phyloP scores from a whole-genome alignment of 2,888 invertebrate species.

The Orthosia incerta region DNA sequence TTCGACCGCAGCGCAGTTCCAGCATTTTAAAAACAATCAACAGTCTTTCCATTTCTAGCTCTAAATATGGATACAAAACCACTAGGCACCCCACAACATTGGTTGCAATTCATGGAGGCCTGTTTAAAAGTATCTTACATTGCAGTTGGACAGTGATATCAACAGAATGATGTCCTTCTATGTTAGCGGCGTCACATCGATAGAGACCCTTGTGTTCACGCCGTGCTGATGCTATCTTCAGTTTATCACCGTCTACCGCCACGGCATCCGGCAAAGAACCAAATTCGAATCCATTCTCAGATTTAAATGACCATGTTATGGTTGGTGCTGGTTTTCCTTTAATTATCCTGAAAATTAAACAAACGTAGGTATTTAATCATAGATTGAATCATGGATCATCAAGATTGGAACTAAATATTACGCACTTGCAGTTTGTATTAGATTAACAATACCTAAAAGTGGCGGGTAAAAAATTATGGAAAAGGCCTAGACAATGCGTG shows the following conservation, averaged over 20 bases:
- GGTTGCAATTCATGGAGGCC: not conserved
- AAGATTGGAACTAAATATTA: not conserved
- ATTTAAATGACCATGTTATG: conserved; percentile 78
- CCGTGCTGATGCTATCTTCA: conserved; percentile 73
- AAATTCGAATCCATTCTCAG: conserved; percentile 66
- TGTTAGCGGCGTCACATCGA: conserved; percentile 78
- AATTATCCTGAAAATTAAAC: conserved; percentile 70
- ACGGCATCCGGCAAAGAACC: conserved; percentile 73
- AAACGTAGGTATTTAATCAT: not conserved
- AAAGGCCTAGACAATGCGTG: too few species aligned
- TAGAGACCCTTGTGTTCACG: conserved; percentile 77
- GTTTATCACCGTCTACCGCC: conserved; percentile 59
- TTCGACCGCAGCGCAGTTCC: not conserved
- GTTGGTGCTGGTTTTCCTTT: conserved; percentile 80
- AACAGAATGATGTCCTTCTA: conserved; percentile 71
- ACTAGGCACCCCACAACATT: not conserved
- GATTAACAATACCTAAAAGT: too few species aligned
- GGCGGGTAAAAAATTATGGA: too few species aligned
- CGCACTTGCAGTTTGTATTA: too few species aligned
- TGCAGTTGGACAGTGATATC: conserved; percentile 76
- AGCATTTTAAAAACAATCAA: not conserved
- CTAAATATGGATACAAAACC: not conserved
- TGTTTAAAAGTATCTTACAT: conserved; percentile 73
- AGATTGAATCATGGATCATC: not conserved
- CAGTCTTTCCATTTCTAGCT: not conserved